A percentile compares a stretch with the other conserved stretches of the same genome.
Evolutionary conservation across 2,888 invertebrate species (phyloP).

Genomic region (Hyles lineata): DNA sequence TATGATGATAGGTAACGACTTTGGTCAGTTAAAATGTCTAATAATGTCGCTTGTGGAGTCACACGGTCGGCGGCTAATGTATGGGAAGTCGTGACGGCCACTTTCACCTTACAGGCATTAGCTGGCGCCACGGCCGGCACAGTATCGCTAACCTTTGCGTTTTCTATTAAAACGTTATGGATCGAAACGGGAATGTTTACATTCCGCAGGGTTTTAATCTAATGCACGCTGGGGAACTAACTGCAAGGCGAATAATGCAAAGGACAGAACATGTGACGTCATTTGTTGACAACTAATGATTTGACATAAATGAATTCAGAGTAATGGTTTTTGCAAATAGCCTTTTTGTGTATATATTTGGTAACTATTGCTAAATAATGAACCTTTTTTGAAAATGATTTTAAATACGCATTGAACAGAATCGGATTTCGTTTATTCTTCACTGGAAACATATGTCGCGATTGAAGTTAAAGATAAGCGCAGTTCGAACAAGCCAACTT

Average conservation of each 20-base stretch:
- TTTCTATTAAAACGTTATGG: constrained; percentile 26
- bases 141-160: constrained; percentile 28
- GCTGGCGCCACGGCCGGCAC: constrained; percentile 57
- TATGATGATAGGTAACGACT: constrained; percentile 68
- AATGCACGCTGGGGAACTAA: too few relatives aligned
- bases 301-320: too few relatives aligned
- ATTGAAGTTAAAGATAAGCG: constrained; percentile 14
- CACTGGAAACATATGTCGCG: not conserved
- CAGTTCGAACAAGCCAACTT: not conserved
- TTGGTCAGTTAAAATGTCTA: constrained; percentile 57
- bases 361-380: too few relatives aligned
- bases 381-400: too few relatives aligned
- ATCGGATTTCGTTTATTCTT: not conserved
- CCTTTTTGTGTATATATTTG: too few relatives aligned
- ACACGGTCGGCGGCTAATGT: constrained; percentile 76
- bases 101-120: constrained; percentile 79
- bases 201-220: not conserved
- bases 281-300: too few relatives aligned
- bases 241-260: too few relatives aligned
- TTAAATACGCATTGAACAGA: not conserved
- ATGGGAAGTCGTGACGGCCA: constrained; percentile 79
- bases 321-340: too few relatives aligned
- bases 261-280: too few relatives aligned
- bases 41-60: constrained; percentile 70
- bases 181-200: constrained; percentile 7